Evolutionary conservation across 2,888 invertebrate genomes (phyloP), one percentile per base, ranked within the genome.

Genomic region (Chironomus tentans): DNA sequence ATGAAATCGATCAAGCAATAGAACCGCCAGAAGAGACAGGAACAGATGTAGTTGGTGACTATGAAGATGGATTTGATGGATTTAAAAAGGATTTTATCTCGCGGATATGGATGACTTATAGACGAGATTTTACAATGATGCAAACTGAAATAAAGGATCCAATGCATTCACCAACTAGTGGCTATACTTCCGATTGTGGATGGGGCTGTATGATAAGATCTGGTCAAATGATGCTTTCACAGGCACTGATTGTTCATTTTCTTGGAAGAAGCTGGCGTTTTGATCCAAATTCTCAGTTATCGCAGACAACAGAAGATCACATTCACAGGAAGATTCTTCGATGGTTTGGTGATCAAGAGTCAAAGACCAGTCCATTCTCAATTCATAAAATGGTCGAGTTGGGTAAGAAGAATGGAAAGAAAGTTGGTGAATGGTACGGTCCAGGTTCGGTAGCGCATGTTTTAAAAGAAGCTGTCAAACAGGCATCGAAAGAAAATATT

Each of bases 191-290:
- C 3, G 97, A 97, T 82, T 95, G 95, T 83, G 97, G 97, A 3
- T 97, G 97, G 97, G 96, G 97, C 0, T 97, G 97, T 81, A 89
- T 89, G 89, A 80, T 76, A 28, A 87, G 97, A 70, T 93, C 93
- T 83, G 95, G 95, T 7, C 97, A 97, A 84, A 97, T 97, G 96
- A 86, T 97, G 83, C 84, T 96, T 77, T 95, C 94, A 0, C 95
- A 96, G 83, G 95, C 92, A 12, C 85, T 97, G 76, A 87, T 94
- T 62, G 89, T 89, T 79, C 94, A 95, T 82, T 92, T 94, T 82
- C 86, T 96, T 76, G 93, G 94, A 73, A 87, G 95, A 84, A 91
- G 90, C 88, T 95, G 94, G 94, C 87, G 92, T 79, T 92, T 92
- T 88, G 86, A 88, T 79, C 87, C 90, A 2, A 91, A 92, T 68